Conservation (phyloP, 2,888 invertebrate species). For the Amphimallon solstitiale region DNA sequence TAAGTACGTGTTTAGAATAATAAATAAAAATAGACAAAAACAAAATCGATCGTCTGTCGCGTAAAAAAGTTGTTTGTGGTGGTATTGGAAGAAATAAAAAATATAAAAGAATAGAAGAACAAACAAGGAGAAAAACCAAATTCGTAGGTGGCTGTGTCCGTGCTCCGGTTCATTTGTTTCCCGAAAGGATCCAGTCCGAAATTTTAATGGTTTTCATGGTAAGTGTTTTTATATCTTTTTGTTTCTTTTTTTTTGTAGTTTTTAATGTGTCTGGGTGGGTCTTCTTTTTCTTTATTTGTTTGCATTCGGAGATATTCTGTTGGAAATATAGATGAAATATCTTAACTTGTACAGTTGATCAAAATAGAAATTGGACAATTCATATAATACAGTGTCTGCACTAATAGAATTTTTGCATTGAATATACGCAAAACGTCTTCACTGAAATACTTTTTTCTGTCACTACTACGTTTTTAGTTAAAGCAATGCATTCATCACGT, state of each 20-base stretch:
- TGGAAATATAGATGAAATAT: background rate
- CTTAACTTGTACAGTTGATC: background rate
- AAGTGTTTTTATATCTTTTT: constrained; percentile 44
- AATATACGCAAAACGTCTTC: too few relatives aligned
- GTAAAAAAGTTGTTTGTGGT: background rate
- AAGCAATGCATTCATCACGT: too few relatives aligned
- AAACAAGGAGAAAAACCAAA: background rate
- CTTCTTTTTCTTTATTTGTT: background rate
- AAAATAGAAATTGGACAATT: too few relatives aligned
- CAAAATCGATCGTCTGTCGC: too few relatives aligned
- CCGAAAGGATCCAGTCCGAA: constrained; percentile 37
- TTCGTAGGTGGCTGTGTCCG: constrained; percentile 1
- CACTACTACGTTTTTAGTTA: too few relatives aligned
- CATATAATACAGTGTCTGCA: too few relatives aligned
- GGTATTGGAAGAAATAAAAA: background rate
- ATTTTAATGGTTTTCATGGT: constrained; percentile 61
- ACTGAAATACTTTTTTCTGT: too few relatives aligned
- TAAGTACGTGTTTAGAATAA: too few relatives aligned
- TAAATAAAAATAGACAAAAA: too few relatives aligned
- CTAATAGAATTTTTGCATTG: too few relatives aligned
- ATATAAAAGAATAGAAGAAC: background rate
- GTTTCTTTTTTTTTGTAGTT: background rate
- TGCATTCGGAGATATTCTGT: background rate
- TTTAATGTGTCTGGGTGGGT: background rate
- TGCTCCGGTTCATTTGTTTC: constrained; percentile 12